Evolutionary conservation across 2,113 vertebrate species (phyloP).

Genomic region (Nipponia nippon): DNA sequence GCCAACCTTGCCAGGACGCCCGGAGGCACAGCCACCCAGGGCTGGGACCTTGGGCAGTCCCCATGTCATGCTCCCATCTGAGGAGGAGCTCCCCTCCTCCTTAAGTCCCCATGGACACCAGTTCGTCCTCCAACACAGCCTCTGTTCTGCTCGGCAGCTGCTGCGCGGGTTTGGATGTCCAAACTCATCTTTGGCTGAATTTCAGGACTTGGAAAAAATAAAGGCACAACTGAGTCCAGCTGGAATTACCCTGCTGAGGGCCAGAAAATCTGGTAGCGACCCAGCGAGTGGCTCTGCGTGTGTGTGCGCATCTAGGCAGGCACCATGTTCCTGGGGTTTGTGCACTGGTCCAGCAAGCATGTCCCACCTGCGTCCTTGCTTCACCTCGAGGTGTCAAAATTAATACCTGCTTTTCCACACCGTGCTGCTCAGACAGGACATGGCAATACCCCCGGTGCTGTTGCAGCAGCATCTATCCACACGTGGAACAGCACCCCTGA

Average conservation of each 20-base stretch:
- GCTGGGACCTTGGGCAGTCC: background rate
- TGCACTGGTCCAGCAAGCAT: background rate
- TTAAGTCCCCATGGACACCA: background rate
- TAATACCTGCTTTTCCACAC: rapidly evolving
- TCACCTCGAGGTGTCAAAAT: background rate
- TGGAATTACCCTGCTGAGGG: background rate
- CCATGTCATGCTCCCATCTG: background rate
- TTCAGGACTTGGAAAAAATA: background rate
- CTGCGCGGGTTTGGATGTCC: background rate
- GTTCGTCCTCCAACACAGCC: background rate
- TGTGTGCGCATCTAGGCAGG: background rate
- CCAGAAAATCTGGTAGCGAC: background rate
- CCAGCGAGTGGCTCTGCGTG: background rate
- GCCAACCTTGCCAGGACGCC: background rate
- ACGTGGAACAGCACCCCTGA: background rate
- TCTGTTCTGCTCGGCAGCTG: background rate
- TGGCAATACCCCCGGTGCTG: background rate
- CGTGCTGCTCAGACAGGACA: background rate
- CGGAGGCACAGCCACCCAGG: rapidly evolving
- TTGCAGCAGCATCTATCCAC: background rate
- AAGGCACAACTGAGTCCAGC: background rate
- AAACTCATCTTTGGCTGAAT: background rate
- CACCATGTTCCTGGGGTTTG: background rate
- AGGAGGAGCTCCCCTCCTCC: background rate
- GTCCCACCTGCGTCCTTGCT: background rate